Evolutionary conservation across 2,113 vertebrate species (phyloP).

Genomic region (Gulo gulo): DNA sequence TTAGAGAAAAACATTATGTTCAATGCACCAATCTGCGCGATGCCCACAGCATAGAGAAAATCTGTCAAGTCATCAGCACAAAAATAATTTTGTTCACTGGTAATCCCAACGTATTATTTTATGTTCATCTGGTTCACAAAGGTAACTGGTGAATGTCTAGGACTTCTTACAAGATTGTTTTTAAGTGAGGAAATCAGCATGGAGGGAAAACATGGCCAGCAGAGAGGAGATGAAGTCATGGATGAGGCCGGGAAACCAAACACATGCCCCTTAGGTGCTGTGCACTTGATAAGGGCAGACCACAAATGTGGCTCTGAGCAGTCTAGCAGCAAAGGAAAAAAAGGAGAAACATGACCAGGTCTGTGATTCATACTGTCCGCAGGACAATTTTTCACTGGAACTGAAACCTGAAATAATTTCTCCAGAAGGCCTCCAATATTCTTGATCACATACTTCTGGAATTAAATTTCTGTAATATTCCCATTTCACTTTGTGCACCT

Average conservation of each 20-base stretch:
- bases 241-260: not conserved
- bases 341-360: not conserved
- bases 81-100: not conserved
- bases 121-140: not conserved
- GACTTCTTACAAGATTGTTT: not conserved
- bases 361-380: not conserved
- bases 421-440: not conserved
- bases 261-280: not conserved
- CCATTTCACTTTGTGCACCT: not conserved
- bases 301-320: not conserved
- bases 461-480: not conserved
- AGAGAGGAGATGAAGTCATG: not conserved
- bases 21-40: not conserved
- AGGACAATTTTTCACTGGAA: not conserved
- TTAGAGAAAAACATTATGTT: not conserved
- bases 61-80: not conserved
- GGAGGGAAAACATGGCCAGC: not conserved
- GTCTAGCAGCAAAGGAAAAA: not conserved
- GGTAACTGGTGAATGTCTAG: not conserved
- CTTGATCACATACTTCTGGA: not conserved
- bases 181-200: not conserved
- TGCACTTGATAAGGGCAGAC: not conserved
- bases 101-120: not conserved
- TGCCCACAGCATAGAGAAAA: not conserved
- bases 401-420: not conserved